Evolutionary conservation across 1,140 invertebrate genomes (phyloP).

Genomic region (Drosophila insularis): DNA sequence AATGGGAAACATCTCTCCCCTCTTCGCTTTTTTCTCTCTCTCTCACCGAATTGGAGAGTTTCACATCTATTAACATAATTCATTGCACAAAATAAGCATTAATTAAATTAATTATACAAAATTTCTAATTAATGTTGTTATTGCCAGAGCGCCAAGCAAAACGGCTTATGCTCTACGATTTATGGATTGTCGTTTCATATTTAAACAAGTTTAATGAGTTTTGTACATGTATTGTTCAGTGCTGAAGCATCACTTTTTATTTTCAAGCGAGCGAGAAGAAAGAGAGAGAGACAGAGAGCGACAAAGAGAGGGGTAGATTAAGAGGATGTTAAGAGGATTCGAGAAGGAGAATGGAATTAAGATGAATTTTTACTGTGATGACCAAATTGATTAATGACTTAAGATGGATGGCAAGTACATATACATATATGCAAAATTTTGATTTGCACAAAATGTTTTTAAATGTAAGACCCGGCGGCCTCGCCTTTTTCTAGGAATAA

Average conservation of each 20-base stretch:
- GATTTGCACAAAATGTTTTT: not conserved
- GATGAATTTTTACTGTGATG: not conserved
- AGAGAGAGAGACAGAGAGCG: not conserved
- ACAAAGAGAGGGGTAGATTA: not conserved
- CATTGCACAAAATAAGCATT: slow-evolving; percentile 42
- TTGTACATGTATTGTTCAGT: slow-evolving; percentile 21
- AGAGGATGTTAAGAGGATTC: not conserved
- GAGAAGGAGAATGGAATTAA: not conserved
- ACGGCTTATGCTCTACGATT: slow-evolving; percentile 37
- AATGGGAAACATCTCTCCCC: too few species aligned
- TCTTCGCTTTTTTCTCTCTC: not conserved
- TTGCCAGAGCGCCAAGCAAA: slow-evolving; percentile 7
- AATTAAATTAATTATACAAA: slow-evolving; percentile 57
- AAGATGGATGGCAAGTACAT: not conserved
- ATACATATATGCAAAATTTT: too few species aligned
- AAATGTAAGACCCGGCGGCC: not conserved
- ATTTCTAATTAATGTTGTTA: slow-evolving; percentile 27
- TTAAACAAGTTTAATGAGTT: slow-evolving; percentile 42
- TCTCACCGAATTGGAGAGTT: not conserved
- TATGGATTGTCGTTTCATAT: slow-evolving; percentile 28
- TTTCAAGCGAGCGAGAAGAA: not conserved
- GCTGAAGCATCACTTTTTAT: not conserved
- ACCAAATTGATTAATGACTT: not conserved
- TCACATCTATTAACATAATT: slow-evolving; percentile 38
- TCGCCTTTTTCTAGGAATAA: not conserved